A percentile compares a stretch with the other conserved stretches of the same genome.
These are phyloP conservation scores for Bugula neritina DNA, from an alignment of 2,888 invertebrate genomes.

Conservation along the genomic window DNA sequence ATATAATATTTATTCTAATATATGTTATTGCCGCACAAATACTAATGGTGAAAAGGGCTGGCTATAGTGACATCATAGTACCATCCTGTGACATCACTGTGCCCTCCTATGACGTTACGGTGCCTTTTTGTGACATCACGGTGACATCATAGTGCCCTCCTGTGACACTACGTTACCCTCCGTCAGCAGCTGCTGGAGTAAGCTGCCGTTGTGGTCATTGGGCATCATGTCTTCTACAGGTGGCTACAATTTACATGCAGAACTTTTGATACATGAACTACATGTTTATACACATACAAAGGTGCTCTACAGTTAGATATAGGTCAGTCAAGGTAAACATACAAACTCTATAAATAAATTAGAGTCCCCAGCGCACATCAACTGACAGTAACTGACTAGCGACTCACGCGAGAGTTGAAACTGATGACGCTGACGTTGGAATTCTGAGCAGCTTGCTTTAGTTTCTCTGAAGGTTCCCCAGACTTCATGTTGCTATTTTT, in stretches of 20 bases:
- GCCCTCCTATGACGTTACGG: background rate
- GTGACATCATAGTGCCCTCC: background rate
- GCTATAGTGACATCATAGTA: too few relatives aligned
- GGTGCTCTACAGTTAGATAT: too few relatives aligned
- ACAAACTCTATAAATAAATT: too few relatives aligned
- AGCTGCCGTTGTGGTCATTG: conserved; percentile 73
- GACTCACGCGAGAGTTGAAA: background rate
- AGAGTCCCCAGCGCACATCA: too few relatives aligned
- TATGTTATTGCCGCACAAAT: too few relatives aligned
- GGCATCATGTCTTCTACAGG: conserved; percentile 66
- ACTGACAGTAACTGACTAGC: too few relatives aligned
- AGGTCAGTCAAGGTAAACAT: too few relatives aligned
- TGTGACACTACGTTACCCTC: conserved; percentile 56
- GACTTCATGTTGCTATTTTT: background rate
- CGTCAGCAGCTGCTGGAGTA: conserved; percentile 78
- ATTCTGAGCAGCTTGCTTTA: conserved; percentile 6
- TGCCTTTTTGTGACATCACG: background rate
- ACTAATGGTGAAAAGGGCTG: too few relatives aligned
- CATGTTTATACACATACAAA: too few relatives aligned
- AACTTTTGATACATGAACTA: too few relatives aligned
- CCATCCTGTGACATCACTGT: background rate
- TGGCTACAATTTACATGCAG: conserved; percentile 64
- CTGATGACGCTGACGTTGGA: background rate
- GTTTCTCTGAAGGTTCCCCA: background rate
- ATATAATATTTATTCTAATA: too few relatives aligned